A percentile compares a stretch with the other conserved stretches of the same genome.
Evolutionary conservation across 2,113 vertebrate species (phyloP).

Genomic region (Syngnathoides biaculeatus): DNA sequence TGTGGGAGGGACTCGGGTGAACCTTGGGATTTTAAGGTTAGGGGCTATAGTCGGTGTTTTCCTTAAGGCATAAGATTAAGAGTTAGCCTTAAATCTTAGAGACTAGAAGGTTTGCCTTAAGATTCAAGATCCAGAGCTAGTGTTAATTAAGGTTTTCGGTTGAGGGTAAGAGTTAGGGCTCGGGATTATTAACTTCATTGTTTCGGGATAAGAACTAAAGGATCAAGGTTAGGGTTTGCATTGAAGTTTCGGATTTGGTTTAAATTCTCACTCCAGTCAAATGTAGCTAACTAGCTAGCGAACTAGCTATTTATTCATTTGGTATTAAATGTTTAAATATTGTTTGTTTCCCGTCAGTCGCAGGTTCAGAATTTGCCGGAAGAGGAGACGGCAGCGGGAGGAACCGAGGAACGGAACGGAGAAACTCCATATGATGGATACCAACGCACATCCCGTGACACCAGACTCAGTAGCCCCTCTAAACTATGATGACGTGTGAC

Average conservation of each 20-base stretch:
- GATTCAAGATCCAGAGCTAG: no score
- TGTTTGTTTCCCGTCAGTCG: conserved; percentile 39
- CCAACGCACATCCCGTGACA: background rate
- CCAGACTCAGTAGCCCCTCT: conserved; percentile 24
- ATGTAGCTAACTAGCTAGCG: background rate
- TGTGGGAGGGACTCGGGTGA: background rate
- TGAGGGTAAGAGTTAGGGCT: background rate
- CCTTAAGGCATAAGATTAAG: background rate
- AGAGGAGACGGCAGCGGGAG: conserved; percentile 34
- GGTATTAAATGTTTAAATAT: background rate
- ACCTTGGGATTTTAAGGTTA: background rate
- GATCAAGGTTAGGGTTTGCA: background rate
- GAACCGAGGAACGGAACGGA: conserved; percentile 49
- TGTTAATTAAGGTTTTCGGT: no score
- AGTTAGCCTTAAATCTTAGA: no score
- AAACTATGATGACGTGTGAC: conserved; percentile 43
- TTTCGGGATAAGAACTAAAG: background rate
- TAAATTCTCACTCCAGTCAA: background rate
- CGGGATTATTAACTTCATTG: background rate
- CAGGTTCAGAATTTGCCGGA: conserved; percentile 30
- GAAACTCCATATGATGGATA: conserved; percentile 57
- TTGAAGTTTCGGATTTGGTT: background rate
- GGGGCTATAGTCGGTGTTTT: no score
- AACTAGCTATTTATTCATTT: background rate
- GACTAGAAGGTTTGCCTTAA: no score